Conservation (phyloP, 1,140 invertebrate genomes). For the Laodelphax striatellus region DNA sequence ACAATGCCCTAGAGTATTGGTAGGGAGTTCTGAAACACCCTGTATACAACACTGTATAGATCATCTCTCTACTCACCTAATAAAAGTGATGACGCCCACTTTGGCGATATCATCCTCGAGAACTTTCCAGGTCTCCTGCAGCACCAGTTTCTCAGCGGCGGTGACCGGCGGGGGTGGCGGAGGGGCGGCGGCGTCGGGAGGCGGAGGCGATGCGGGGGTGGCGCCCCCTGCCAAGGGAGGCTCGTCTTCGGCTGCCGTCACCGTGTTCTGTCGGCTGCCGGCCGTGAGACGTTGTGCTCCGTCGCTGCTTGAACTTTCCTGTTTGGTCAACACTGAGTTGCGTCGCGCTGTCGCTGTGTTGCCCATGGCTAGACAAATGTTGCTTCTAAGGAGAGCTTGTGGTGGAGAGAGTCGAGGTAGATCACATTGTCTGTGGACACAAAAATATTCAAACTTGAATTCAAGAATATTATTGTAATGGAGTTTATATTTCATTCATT, state of each 20-base stretch:
- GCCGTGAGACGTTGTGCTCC: background rate
- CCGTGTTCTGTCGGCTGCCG: background rate
- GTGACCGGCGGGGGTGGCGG: conserved; percentile 25
- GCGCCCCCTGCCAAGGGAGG: background rate
- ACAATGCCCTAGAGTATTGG: too few species aligned
- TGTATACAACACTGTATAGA: too few species aligned
- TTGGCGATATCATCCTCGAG: conserved; percentile 39
- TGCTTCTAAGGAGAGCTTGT: too few species aligned
- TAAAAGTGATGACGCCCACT: conserved; percentile 43
- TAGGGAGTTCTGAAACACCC: too few species aligned
- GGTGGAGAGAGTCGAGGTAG: too few species aligned
- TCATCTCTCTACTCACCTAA: conserved; percentile 31
- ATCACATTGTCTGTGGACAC: too few species aligned
- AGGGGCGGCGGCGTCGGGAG: conserved; percentile 8
- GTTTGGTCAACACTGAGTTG: conserved; percentile 22
- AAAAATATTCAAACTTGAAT: too few species aligned
- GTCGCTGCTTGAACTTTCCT: conserved; percentile 13
- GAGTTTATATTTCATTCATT: too few species aligned
- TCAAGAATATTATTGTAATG: too few species aligned
- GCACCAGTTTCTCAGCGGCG: conserved; percentile 34
- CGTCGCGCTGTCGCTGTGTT: conserved; percentile 21
- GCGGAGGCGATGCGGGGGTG: background rate
- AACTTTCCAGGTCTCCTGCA: conserved; percentile 36
- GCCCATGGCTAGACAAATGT: conserved; percentile 19
- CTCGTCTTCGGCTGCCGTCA: background rate